Percentiles rank a stretch among this genome's conserved stretches.
Evolutionary conservation across 2,797 vertebrate genomes (phyloP).

Genomic region (Todus mexicanus): DNA sequence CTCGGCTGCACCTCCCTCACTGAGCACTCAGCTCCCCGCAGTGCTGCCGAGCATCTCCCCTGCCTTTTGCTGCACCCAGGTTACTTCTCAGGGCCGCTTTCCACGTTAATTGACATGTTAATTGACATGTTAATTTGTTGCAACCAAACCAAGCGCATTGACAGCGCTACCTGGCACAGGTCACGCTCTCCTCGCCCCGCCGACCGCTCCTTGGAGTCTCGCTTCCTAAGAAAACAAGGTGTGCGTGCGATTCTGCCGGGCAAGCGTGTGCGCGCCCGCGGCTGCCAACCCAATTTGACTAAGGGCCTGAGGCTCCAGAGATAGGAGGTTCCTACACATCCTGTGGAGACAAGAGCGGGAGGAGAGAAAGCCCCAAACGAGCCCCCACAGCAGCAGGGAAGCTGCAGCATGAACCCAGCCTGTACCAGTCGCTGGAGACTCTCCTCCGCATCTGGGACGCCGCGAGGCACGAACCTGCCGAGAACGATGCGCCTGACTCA

Average conservation of each 20-base stretch:
- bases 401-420: background rate
- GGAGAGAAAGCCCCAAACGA: background rate
- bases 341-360: background rate
- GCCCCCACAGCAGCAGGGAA: background rate
- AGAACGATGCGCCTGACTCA: background rate
- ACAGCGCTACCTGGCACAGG: background rate
- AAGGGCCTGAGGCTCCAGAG: background rate
- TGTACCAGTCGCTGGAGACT: background rate
- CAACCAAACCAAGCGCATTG: background rate
- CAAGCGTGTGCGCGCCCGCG: background rate
- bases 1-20: rapidly evolving
- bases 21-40: rapidly evolving
- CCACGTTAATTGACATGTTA: background rate
- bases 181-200: background rate
- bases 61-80: background rate
- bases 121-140: background rate
- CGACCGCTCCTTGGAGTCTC: background rate
- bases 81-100: background rate
- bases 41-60: background rate
- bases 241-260: background rate
- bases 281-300: background rate
- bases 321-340: background rate
- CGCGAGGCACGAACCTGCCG: background rate
- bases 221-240: background rate
- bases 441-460: rapidly evolving